phyloP scores from a whole-genome alignment of 1,140 invertebrate species.

The Propsilocerus akamusi region DNA sequence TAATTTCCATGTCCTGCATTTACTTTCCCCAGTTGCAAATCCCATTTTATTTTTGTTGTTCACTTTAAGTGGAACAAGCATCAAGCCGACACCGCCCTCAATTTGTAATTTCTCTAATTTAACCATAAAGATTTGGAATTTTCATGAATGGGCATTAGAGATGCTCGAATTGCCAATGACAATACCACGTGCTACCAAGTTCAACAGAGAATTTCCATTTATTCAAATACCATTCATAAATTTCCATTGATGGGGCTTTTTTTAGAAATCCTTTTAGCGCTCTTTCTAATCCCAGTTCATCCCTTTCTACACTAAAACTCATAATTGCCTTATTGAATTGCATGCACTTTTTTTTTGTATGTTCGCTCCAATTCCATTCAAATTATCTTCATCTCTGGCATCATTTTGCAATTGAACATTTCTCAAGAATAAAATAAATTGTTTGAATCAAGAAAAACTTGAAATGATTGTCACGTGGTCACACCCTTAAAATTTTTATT shows the following conservation, averaged over 20 bases:
- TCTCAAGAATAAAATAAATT: not conserved
- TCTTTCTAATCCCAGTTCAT: not conserved
- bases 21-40: too few relatives aligned
- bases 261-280: not conserved
- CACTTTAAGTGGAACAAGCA: conserved; percentile 1
- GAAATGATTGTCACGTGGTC: conserved; percentile 2
- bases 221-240: not conserved
- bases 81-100: not conserved
- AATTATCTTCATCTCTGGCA: too few relatives aligned
- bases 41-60: too few relatives aligned
- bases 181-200: not conserved
- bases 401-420: too few relatives aligned
- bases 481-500: conserved; percentile 2
- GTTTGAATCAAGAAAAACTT: not conserved
- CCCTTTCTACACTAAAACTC: not conserved
- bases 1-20: too few relatives aligned
- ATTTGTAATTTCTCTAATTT: not conserved
- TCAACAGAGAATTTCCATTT: not conserved
- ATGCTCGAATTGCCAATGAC: not conserved
- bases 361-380: not conserved
- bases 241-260: not conserved
- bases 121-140: not conserved
- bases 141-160: not conserved
- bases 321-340: conserved; percentile 4
- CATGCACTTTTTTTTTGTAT: not conserved